Base-by-base conservation (phyloP, 2,113 vertebrate genomes). In the Gallinago paraguaiae region DNA sequence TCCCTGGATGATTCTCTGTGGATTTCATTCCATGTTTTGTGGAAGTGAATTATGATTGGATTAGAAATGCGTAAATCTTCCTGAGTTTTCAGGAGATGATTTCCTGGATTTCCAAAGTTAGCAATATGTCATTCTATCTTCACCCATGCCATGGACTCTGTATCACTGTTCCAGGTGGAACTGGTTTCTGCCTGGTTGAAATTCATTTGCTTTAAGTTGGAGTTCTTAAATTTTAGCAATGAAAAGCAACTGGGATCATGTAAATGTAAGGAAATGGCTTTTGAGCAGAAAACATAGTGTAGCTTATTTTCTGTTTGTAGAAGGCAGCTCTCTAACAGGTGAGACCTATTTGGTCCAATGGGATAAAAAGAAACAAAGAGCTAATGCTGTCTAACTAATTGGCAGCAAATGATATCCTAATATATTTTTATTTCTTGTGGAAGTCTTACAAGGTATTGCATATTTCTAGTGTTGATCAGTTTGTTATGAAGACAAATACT, bases 31-130 rank as follows among this genome's bases (percentile, higher is more conserved):
- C 80, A 63, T 88, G 87, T 96, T 97, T 83, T 79, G 77, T 85
- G 79, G 48, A 84, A 90, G 82, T 96, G 94, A 97, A 86, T 96
- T 96, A 95, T 70, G 65, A 96, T 86, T 96, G 78, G 91, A 95
- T 96, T 96, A 96, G 75, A 97, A 96, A 96, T 83, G 82, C 83
- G 46, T 93, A 97, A 96, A 96, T 97, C 68, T 97, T 88, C 63
- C 88, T 86, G 86, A 77, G 69, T 92, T 94, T 96, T 85, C 76
- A 88, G 95, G 94, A 97, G 95, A 93, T 96, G 92, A 96, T 93
- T 95, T 93, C 96, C 86, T 86, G 67, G 81, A 96, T 96, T 93
- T 88, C 95, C 86, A 95, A 90, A 96, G 92, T 95, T 97, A 96
- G 94, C 84, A 90, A 80, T 95, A 92, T 84, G 82, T 96, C 95